Base-by-base conservation (phyloP, 2,113 vertebrate genomes). In the Hymenochirus boettgeri region DNA sequence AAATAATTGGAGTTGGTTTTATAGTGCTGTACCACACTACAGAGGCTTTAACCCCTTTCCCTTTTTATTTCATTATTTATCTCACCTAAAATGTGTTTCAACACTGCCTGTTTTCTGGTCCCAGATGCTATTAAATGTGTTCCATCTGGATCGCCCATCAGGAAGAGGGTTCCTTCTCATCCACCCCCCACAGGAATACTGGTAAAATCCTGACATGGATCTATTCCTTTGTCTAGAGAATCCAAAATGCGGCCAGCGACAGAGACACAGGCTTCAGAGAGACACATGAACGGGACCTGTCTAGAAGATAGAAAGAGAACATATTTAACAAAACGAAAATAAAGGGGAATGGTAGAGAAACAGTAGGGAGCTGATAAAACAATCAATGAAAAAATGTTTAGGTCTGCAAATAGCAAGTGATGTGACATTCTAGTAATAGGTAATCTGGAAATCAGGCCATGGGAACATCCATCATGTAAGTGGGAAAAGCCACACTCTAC, bases 161-260 rank as follows among this genome's bases (percentile, higher is more conserved):
- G 96, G 95, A 50, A 99, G 84, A 0, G 96, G 95, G 77, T 99
- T 98, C 64, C 93, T 92, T 71, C 86, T 90, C 72, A 95, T 91
- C 96, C 95, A 99, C 19, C 95, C 96, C 2, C 96, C 96, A 0
- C 96, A 99, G 0, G 96, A 90, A 19, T 92, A 99, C 77, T 94
- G 93, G 79, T 98, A 98, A 99, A 99, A 78, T 99, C 95, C n/a
- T 92, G 85, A 70, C 96, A 99, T 0, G 96, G 96, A 76, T 93
- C 89, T 0, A 53, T 79, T 6, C 76, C 75, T 8, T 80, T 88
- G 74, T 99, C 95, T 79, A 99, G 80, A 1, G 94, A 92, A 76
- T 96, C 96, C 66, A 91, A 83, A 51, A 98, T 96, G 80, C 94
- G 94, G 56, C 92, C 91, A 61, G 96, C 92, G 73, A 99, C 93